These are phyloP conservation scores for Teleopsis dalmanni DNA, from an alignment of 1,140 invertebrate genomes.

Conservation along the genomic window DNA sequence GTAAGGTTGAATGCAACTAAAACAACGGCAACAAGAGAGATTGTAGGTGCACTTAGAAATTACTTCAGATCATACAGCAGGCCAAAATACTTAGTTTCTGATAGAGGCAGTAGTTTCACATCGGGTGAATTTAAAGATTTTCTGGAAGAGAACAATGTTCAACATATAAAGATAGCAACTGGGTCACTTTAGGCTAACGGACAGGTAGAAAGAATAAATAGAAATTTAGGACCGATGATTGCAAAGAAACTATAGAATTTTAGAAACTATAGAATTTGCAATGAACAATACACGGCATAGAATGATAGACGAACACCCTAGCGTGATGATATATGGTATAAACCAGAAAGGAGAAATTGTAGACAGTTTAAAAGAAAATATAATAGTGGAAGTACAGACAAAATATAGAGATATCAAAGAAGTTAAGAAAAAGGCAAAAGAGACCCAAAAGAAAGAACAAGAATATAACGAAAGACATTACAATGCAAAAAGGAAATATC, in stretches of 20 bases:
- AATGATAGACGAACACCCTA: background rate
- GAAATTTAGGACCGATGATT: constrained; percentile 1
- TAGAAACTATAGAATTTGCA: constrained; percentile 13
- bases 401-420: no score
- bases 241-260: background rate
- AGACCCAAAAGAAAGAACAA: no score
- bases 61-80: background rate
- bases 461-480: no score
- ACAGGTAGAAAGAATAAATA: constrained; percentile 4
- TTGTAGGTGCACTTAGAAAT: background rate
- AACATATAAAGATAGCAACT: background rate
- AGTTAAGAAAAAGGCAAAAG: no score
- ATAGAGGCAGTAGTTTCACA: background rate
- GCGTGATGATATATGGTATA: constrained; percentile 1
- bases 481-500: no score
- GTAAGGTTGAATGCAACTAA: background rate
- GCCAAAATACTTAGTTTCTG: background rate
- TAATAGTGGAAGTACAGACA: no score
- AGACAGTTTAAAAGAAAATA: constrained; percentile 20
- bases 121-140: background rate
- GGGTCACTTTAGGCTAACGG: background rate
- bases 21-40: background rate
- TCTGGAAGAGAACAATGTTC: background rate
- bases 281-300: constrained; percentile 3
- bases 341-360: constrained; percentile 5